Evolutionary conservation across 2,797 vertebrate genomes (phyloP).

Genomic region (Rhinoraja longicauda): DNA sequence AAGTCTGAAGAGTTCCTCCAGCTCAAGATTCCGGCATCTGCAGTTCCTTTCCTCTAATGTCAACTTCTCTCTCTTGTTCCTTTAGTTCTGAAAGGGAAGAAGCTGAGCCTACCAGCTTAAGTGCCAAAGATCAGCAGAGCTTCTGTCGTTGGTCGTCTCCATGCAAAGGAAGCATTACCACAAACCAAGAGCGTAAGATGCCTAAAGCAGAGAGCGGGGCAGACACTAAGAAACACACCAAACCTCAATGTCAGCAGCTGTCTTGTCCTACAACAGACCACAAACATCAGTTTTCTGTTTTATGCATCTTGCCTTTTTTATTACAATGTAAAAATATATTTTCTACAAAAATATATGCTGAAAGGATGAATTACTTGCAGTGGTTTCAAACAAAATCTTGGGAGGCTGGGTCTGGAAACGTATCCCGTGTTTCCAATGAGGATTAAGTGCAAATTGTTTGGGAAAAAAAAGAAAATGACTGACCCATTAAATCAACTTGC

Average conservation of each 20-base stretch:
- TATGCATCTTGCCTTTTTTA: constrained; percentile 96
- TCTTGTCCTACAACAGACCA: constrained; percentile 62
- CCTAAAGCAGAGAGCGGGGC: constrained; percentile 71
- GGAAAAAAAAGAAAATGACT: constrained; percentile 47
- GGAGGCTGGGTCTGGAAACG: not conserved
- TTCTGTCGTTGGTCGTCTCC: constrained; percentile 66
- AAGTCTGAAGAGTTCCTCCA: no score
- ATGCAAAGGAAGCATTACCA: constrained; percentile 68
- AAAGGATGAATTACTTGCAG: constrained; percentile 72
- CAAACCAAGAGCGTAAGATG: constrained; percentile 73
- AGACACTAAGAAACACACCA: constrained; percentile 49
- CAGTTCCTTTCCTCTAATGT: not conserved
- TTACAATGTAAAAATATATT: constrained; percentile 90
- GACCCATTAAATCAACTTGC: constrained; percentile 44
- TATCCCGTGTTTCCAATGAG: constrained; percentile 59
- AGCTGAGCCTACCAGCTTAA: constrained; percentile 97
- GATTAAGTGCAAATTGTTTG: constrained; percentile 58
- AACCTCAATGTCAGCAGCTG: constrained; percentile 59
- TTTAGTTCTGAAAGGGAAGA: constrained; percentile 96
- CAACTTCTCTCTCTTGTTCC: constrained; percentile 41
- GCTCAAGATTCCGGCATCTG: no score
- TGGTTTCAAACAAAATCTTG: constrained; percentile 55
- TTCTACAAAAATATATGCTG: constrained; percentile 81
- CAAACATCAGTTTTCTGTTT: constrained; percentile 82
- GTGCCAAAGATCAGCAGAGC: constrained; percentile 68